Conservation (phyloP, 2,888 invertebrate species). For the Achlya flavicornis region DNA sequence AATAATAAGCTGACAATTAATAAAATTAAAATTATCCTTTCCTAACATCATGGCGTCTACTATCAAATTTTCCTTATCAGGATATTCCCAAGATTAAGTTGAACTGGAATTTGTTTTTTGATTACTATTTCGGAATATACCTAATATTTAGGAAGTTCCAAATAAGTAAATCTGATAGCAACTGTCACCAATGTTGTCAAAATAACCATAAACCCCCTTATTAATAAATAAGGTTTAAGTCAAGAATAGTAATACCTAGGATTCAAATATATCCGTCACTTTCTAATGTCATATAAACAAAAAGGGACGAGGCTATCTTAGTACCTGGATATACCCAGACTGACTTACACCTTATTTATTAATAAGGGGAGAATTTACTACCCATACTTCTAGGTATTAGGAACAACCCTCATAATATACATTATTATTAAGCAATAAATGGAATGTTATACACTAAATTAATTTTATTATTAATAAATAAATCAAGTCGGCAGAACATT, state of each 20-base stretch:
- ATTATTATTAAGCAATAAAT: conserved; percentile 53
- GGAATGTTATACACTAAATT: conserved; percentile 60
- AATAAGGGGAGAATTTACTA: conserved; percentile 42
- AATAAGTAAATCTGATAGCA: not conserved
- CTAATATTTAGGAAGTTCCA: not conserved
- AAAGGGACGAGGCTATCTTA: too few species aligned
- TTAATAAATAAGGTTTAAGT: too few species aligned
- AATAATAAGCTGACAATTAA: not conserved
- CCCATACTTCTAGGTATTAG: conserved; percentile 64
- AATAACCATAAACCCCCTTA: conserved; percentile 1
- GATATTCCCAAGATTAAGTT: not conserved
- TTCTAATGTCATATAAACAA: too few species aligned
- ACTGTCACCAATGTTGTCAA: not conserved
- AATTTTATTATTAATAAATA: conserved; percentile 42
- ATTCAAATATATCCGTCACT: too few species aligned
- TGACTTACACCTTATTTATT: too few species aligned
- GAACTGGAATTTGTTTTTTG: not conserved
- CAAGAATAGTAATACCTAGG: too few species aligned
- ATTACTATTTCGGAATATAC: not conserved
- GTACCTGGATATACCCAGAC: too few species aligned
- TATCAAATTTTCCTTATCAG: not conserved
- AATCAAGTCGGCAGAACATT: conserved; percentile 23
- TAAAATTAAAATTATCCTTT: conserved; percentile 9
- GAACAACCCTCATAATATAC: conserved; percentile 72
- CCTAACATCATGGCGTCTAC: not conserved